A percentile compares a stretch with the other conserved stretches of the same genome.
These are phyloP conservation scores for Oreochromis grahami DNA, from an alignment of 2,797 vertebrate genomes.

Conservation along the genomic window DNA sequence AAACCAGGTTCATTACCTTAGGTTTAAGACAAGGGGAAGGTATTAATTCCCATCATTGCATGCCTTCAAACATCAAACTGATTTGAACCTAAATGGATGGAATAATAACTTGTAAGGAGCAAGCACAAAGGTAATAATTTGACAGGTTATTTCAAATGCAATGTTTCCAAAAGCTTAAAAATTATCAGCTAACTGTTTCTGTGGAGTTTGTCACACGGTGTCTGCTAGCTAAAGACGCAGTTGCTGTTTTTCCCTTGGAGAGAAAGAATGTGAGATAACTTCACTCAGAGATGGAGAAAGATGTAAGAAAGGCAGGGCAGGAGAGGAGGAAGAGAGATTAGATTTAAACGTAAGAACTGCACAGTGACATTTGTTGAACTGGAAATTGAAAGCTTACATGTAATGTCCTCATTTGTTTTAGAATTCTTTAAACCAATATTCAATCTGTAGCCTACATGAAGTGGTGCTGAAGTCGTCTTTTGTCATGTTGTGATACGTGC, in stretches of 20 bases:
- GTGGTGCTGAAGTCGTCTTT: not conserved
- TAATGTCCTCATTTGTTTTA: not conserved
- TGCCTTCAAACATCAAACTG: not conserved
- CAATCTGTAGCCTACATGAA: not conserved
- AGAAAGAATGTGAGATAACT: not conserved
- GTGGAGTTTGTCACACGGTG: not conserved
- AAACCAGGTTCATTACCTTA: not conserved
- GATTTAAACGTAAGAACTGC: not conserved
- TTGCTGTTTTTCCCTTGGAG: not conserved
- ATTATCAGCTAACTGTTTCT: not conserved
- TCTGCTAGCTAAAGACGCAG: not conserved
- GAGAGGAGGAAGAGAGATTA: not conserved
- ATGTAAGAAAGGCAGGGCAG: not conserved
- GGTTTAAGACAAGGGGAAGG: not conserved
- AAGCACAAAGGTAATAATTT: not conserved
- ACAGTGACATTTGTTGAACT: not conserved
- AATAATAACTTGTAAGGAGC: not conserved
- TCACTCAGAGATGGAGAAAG: not conserved
- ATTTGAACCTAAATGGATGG: not conserved
- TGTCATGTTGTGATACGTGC: not conserved
- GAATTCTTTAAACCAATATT: not conserved
- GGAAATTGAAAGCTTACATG: not conserved
- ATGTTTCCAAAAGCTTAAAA: not conserved
- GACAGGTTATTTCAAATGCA: not conserved
- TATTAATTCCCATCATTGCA: not conserved